Base-by-base conservation (phyloP, 2,113 vertebrate genomes). In the Ictalurus punctatus region DNA sequence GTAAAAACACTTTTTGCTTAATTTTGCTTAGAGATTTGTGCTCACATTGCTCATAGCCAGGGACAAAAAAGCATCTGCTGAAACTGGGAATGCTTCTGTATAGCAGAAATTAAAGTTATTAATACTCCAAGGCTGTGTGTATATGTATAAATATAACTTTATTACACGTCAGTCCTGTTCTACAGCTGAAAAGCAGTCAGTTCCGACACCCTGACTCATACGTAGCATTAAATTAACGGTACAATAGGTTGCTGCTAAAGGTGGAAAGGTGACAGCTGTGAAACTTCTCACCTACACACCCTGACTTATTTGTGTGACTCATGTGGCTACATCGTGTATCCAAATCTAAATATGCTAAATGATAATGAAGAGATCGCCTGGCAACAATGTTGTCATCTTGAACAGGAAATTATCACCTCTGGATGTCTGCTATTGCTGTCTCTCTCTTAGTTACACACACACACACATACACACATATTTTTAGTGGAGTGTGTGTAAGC, bases 191-290 rank as follows among this genome's bases (percentile, higher is more conserved):
- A 80, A 56, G 12, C 27, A n/a, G 48, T 17, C 78, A n/a, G 48
- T 16, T 80, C 27, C 10, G 23, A 40, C 34, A 40, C 34, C 71
- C 3, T 74, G 79, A 3, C 30, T 61, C 27, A 37, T 4, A 30
- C 23, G 59, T 12, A 37, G n/a, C 80, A 19, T 83, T 54, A 79
- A 79, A 61, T 61, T 21, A 83, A 23, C 37, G 19, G 16, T 59
- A 59, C 30, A 44, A 27, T 84, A 65, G 59, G 59, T 40, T 6
- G 37, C 59, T 3, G 52, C 19, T 58, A 58, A 58, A 59, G 54
- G 34, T 84, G 37, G 58, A 84, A 84, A 84, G 58, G 59, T 84
- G 82, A 84, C 82, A 84, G 61, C 82, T 65, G 23, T 48, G 37
- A 67, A 84, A 67, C 59, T 14, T 48, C 37, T 48, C 59, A 65